phyloP scores from a whole-genome alignment of 2,888 invertebrate species.

The Habroteleia sp. region DNA sequence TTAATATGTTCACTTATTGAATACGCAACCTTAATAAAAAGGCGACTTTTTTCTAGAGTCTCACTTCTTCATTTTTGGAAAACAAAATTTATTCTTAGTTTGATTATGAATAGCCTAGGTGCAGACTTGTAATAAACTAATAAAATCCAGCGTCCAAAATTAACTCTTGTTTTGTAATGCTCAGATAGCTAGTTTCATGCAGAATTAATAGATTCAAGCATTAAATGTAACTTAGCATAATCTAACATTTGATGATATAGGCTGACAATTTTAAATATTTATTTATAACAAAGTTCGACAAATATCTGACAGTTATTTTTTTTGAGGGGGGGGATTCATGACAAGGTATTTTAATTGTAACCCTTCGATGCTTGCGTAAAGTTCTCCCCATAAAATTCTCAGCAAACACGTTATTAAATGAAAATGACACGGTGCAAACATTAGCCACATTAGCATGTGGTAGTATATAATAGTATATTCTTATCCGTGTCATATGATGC shows the following conservation, averaged over 20 bases:
- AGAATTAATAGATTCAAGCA: slow-evolving; percentile 3
- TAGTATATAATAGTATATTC: slow-evolving; percentile 27
- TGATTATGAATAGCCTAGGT: slow-evolving; percentile 13
- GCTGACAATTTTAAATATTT: not conserved
- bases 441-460: slow-evolving; percentile 25
- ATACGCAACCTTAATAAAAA: no score
- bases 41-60: no score
- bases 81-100: slow-evolving; percentile 11
- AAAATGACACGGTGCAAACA: slow-evolving; percentile 27
- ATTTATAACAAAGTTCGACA: slow-evolving; percentile 6
- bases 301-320: slow-evolving; percentile 5
- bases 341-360: slow-evolving; percentile 28
- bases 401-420: slow-evolving; percentile 44
- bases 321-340: not conserved
- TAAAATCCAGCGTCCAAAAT: slow-evolving; percentile 4
- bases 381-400: slow-evolving; percentile 43
- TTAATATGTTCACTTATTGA: no score
- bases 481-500: slow-evolving; percentile 24
- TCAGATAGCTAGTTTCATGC: not conserved
- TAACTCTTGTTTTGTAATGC: slow-evolving; percentile 3
- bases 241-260: no score
- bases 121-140: slow-evolving; percentile 15
- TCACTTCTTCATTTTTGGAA: slow-evolving; percentile 5
- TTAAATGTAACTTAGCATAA: no score
- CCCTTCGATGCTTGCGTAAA: slow-evolving; percentile 11